Conservation (phyloP, 2,113 vertebrate genomes). For the Barnardius zonarius region DNA sequence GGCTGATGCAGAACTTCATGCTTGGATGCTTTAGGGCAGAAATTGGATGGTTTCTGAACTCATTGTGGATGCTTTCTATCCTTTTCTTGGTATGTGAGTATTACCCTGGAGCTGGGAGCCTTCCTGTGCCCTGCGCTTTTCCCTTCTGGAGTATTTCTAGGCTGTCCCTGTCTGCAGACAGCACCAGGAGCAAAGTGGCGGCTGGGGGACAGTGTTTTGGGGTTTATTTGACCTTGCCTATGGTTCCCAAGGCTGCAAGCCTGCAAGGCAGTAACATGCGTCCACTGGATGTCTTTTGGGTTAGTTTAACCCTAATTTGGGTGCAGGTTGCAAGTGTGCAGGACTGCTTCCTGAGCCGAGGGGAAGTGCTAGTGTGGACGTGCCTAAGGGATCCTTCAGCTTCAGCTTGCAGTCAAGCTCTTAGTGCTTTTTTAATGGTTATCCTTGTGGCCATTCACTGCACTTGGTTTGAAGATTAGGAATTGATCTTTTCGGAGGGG, state of each 20-base stretch:
- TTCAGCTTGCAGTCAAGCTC: not conserved
- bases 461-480: not conserved
- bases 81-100: not conserved
- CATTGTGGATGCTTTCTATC: not conserved
- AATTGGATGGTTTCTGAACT: not conserved
- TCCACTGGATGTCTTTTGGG: not conserved
- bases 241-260: not conserved
- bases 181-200: not conserved
- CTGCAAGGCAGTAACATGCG: not conserved
- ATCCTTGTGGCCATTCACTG: not conserved
- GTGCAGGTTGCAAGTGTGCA: not conserved
- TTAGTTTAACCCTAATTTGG: not conserved
- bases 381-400: not conserved
- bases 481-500: not conserved
- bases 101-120: not conserved
- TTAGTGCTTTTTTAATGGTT: not conserved
- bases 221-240: not conserved
- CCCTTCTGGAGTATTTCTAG: not conserved
- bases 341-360: not conserved
- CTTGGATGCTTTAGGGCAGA: not conserved
- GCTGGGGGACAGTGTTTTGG: not conserved
- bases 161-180: not conserved
- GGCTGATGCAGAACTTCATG: not conserved
- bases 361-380: accelerated
- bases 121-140: not conserved